A percentile compares a stretch with the other conserved stretches of the same genome.
phyloP scores from a whole-genome alignment of 2,888 invertebrate species.

The Polylopha cassiicola region DNA sequence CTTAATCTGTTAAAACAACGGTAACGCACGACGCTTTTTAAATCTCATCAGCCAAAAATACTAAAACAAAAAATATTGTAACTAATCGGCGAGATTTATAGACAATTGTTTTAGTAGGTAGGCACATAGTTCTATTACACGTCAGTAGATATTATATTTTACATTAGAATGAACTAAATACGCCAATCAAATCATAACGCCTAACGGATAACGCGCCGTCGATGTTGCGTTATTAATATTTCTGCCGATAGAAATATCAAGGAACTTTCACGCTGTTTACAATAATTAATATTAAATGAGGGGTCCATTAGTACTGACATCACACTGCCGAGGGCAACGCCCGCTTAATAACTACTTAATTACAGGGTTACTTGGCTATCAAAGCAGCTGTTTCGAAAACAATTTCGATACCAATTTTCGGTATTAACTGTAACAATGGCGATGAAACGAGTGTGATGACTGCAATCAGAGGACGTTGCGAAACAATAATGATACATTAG shows the following conservation, averaged over 20 bases:
- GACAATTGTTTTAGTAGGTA: too few species aligned
- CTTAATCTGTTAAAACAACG: conserved; percentile 5
- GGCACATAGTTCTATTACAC: too few species aligned
- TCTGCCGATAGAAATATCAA: conserved; percentile 3
- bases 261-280: not conserved
- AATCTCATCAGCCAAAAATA: too few species aligned
- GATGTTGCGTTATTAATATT: conserved; percentile 1
- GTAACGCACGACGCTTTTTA: too few species aligned
- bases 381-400: conserved; percentile 3
- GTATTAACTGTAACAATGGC: conserved; percentile 7
- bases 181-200: too few species aligned
- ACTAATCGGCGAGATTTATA: too few species aligned
- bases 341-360: conserved; percentile 11
- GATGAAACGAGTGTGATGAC: too few species aligned
- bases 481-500: conserved; percentile 6
- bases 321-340: conserved; percentile 6
- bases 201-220: conserved; percentile 9
- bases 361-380: conserved; percentile 4
- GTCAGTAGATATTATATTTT: too few species aligned
- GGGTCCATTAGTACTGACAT: not conserved
- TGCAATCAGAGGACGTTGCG: conserved; percentile 8
- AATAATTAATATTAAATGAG: not conserved
- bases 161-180: too few species aligned
- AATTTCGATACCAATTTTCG: conserved; percentile 2
- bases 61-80: too few species aligned